Base-by-base conservation (phyloP, 2,888 invertebrate species). In the Creontiades dilutus region DNA sequence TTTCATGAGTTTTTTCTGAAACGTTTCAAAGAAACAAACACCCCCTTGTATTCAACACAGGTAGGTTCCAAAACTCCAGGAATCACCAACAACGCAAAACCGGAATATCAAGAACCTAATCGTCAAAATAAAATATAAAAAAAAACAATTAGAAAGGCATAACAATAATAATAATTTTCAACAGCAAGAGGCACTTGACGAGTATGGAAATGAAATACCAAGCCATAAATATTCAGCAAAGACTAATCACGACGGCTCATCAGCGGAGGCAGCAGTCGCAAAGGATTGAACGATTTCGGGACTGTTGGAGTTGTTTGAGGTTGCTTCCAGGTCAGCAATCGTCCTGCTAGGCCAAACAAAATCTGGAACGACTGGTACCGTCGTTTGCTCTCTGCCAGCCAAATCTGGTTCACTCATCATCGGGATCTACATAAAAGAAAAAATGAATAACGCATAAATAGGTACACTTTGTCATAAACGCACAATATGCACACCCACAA, bases 171-270 rank as follows among this genome's bases (percentile, higher is more conserved):
- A 68, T 68, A 12, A 11, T 27, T 68, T 68, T 19, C 23, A 57
- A 57, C 57, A 57, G n/a, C 68, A 68, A 23, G 7, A 68, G 68
- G 68, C 68, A 68, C 68, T 68, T 68, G 68, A 68, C 23, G 68
- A 68, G 68, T 68, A 68, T 23, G 23, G 68, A 68, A 27, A 68
- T 68, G n/a, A 23, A 19, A 23, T 23, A 68, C 12, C 23, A 68
- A 23, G 68, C 19, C 12, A 57, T 0, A 68, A 68, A 19, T 27
- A 68, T 23, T 16, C n/a, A 27, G 23, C 3, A 23, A 68, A 23
- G 9, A 68, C 52, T 5, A 68, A 68, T 68, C 68, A 68, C 68
- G 68, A 68, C 7, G 68, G 27, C 0, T 68, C 27, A 27, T 68
- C 68, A 12, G 23, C 23, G 5, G 57, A n/a, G n/a, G 37, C 37